These are phyloP conservation scores for Clarias fuscus DNA, from an alignment of 2,797 vertebrate genomes.

Conservation along the genomic window DNA sequence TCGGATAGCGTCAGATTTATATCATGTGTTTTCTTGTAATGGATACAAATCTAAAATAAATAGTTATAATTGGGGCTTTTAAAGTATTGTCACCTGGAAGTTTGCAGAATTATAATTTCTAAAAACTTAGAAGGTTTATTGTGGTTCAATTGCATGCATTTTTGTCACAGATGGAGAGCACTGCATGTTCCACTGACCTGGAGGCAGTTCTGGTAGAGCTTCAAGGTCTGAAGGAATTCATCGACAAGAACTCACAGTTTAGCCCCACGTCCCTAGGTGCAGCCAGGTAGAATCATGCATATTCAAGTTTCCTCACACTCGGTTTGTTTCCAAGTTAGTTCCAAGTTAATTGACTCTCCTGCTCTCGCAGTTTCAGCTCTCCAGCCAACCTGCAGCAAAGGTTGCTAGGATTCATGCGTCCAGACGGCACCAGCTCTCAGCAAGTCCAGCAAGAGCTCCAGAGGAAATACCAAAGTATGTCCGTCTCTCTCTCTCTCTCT, in stretches of 20 bases:
- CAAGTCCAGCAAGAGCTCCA: conserved; percentile 97
- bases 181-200: conserved; percentile 78
- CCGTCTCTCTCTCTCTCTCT: too few species aligned
- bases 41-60: too few species aligned
- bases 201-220: conserved; percentile 86
- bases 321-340: conserved; percentile 27
- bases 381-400: conserved; percentile 91
- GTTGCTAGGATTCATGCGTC: conserved; percentile 88
- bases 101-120: background rate
- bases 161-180: conserved; percentile 84
- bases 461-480: conserved; percentile 91
- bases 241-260: conserved; percentile 96
- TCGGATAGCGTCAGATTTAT: too few species aligned
- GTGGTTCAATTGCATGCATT: too few species aligned
- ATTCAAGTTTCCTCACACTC: background rate
- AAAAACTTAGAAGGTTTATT: background rate
- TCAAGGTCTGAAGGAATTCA: conserved; percentile 87
- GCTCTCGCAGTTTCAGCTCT: conserved; percentile 72
- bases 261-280: conserved; percentile 85
- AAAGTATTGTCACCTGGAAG: background rate
- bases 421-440: conserved; percentile 88
- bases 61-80: background rate
- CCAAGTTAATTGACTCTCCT: conserved; percentile 5
- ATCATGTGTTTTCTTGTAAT: too few species aligned
- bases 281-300: conserved; percentile 75